Evolutionary conservation across 2,797 vertebrate genomes (phyloP), one percentile per base, ranked within the genome.

Genomic region (Anguilla obscura): DNA sequence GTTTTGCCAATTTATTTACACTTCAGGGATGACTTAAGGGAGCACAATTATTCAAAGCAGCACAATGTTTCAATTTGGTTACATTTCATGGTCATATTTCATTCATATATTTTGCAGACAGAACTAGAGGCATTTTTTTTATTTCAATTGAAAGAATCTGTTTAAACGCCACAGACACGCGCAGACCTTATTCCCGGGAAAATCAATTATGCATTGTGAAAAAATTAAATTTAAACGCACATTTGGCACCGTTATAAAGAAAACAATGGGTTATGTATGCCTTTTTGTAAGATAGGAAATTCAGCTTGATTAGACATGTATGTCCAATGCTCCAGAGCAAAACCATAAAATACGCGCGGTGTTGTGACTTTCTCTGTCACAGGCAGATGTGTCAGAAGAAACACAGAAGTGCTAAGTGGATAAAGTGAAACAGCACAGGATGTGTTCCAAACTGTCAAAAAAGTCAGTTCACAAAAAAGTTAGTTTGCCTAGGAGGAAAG

Each of bases 1-100:
- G 89, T 88, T 84, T 36, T 24, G 87, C 52, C 90, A 90, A 90
- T 85, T 90, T 85, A 85, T 88, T 84, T 21, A 18, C 89, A 89
- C 76, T 87, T 89, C 50, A 85, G 8, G 88, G 86, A 76, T 80
- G 86, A 63, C 86, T 87, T 84, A 63, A 80, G 84, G n/a, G 54
- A 84, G 71, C 36, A 16, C 40, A 82, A n/a, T 76, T 66, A 89
- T 89, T 84, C n/a, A 60, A 76, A 63, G 84, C 54, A 69, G 63
- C 50, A 27, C 5, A 30, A 16, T 52, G 66, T 69, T 56, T 10
- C 79, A 66, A 89, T 89, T 88, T 66, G 33, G 90, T 89, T 88
- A 88, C 76, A 90, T 84, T 79, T n/a, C 30, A 36, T 76, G 33
- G 48, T 88, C 54, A 88, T 71, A 76, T 85, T 88, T 52, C 50